Base-by-base conservation (phyloP, 2,888 invertebrate genomes). In the Tubulanus polymorphus region DNA sequence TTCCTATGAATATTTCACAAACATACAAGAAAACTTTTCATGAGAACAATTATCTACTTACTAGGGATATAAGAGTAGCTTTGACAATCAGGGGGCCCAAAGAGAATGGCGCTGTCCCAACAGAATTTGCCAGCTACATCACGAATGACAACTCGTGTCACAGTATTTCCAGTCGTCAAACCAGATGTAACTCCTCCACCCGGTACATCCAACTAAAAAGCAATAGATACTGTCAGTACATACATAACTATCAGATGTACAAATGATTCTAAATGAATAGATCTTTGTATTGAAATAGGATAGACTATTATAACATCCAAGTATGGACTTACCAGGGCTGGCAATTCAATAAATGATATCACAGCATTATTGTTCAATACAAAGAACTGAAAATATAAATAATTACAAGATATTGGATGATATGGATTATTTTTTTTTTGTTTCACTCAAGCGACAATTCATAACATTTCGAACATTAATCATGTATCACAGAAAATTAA, bases 81-180 rank as follows among this genome's bases (percentile, higher is more conserved):
- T 15, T 71, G 66, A 60, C 75, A 75, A 68, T 71, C 70, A 1
- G 74, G 75, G 25, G 73, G 74, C 10, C 74, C 78, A 79, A 91
- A 91, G 0, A 96, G 82, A 57, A 93, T 89, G 0, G 93, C 90
- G 37, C 91, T 91, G 80, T 96, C 95, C 95, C 96, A 96, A 69
- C 92, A 91, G 50, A 91, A 90, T 81, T 95, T 96, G 49, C 96
- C 95, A 29, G 91, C 89, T 54, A 94, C 83, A 81, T 95, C 94
- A 8, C 96, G 84, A 58, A 95, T 81, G 15, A 96, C 81, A 25
- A 95, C 87, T 32, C 96, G 84, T 54, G 91, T 91, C 55, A 83
- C 73, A 48, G 88, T 88, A 66, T 88, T 87, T 3, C 90, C 89
- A 0, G 90, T 90, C 52, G 87, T 84, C 32, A 92, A 79, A 12